These are phyloP conservation scores for Onychostoma macrolepis DNA, from an alignment of 2,113 vertebrate genomes.

Conservation along the genomic window DNA sequence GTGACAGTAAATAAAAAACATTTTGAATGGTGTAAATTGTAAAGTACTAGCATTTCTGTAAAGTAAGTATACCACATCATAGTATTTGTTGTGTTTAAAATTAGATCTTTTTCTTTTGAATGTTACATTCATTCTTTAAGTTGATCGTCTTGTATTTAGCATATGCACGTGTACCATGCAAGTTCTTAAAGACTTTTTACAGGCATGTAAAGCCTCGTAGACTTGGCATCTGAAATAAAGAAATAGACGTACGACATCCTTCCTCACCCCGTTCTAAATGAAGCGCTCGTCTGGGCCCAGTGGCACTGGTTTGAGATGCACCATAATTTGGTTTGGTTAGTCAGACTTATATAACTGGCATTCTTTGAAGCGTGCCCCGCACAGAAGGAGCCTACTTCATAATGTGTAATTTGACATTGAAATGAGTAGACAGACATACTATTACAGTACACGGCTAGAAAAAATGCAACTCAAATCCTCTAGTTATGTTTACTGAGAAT, in stretches of 20 bases:
- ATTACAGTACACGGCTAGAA: constrained; percentile 38
- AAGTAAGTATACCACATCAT: not conserved
- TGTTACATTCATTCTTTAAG: not conserved
- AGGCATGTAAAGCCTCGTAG: not conserved
- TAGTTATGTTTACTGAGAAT: constrained; percentile 32
- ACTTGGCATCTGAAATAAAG: not conserved
- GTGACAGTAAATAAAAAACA: not conserved
- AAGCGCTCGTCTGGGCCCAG: not conserved
- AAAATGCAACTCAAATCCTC: constrained; percentile 26
- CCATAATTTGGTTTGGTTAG: constrained; percentile 38
- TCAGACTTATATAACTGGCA: constrained; percentile 32
- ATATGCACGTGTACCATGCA: not conserved
- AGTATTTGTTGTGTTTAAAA: too few species aligned
- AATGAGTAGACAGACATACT: constrained; percentile 44
- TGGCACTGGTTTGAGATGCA: constrained; percentile 36
- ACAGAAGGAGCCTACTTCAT: constrained; percentile 18
- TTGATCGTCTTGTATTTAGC: not conserved
- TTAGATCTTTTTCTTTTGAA: not conserved
- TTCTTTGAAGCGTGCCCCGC: constrained; percentile 31
- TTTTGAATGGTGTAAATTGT: not conserved
- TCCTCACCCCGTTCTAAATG: constrained; percentile 29
- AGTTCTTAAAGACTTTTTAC: not conserved
- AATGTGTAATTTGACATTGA: constrained; percentile 44
- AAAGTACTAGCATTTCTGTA: not conserved
- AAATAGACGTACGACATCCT: not conserved